A percentile compares a stretch with the other conserved stretches of the same genome.
phyloP scores from a whole-genome alignment of 2,113 vertebrate species.

The Nyctibius bracteatus region DNA sequence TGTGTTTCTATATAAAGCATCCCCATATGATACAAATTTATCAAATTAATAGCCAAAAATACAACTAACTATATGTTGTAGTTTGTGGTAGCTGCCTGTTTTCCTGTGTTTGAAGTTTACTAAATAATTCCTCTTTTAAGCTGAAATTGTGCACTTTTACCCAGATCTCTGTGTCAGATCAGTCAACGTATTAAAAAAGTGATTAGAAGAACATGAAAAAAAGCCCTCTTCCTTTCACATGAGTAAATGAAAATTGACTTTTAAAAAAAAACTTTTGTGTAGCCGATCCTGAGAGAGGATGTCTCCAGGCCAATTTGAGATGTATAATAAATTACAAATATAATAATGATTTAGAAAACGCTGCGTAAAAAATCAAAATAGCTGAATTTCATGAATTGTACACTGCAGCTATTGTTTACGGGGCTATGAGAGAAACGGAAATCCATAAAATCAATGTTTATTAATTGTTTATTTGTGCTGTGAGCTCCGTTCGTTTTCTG shows the following conservation, averaged over 20 bases:
- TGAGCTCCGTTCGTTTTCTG: not conserved
- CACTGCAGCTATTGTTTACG: not conserved
- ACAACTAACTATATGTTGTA: rapidly evolving
- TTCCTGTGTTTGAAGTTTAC: not conserved
- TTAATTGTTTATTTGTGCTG: constrained; percentile 30
- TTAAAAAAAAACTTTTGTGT: not conserved
- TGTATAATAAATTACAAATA: constrained; percentile 3
- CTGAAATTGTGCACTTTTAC: not conserved
- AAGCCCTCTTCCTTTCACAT: not conserved
- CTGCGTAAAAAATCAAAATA: not conserved
- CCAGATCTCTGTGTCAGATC: not conserved
- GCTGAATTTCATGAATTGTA: not conserved
- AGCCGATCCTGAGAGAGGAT: not conserved
- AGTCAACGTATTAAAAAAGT: not conserved
- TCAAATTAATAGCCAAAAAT: not conserved
- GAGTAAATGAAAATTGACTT: constrained; percentile 31
- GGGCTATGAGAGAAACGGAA: not conserved
- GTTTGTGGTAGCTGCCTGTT: not conserved
- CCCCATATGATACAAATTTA: not conserved
- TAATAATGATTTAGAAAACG: not conserved
- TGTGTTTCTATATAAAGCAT: not conserved
- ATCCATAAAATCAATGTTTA: constrained; percentile 30
- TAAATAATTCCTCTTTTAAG: not conserved
- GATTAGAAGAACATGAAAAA: not conserved
- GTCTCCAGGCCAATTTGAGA: constrained; percentile 22